A percentile compares a stretch with the other conserved stretches of the same genome.
Conservation (phyloP, 2,797 vertebrate genomes). For the Microhierax caerulescens region DNA sequence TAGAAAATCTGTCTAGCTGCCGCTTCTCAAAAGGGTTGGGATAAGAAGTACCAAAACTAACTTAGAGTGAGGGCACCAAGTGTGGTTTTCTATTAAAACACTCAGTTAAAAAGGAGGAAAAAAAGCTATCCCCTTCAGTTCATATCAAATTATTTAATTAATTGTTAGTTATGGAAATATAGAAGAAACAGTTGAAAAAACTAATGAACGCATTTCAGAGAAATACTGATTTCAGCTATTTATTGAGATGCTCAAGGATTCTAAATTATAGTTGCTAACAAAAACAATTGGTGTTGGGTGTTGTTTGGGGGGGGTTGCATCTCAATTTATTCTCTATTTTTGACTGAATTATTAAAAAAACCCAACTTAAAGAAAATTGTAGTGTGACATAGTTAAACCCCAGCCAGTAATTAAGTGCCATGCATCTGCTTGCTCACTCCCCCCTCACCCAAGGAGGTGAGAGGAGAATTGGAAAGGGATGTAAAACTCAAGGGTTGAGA, state of each 20-base stretch:
- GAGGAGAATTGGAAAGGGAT: no score
- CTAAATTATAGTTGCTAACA: neutral
- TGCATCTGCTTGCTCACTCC: no score
- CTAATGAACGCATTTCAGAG: neutral
- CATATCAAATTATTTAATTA: neutral
- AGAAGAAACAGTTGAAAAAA: neutral
- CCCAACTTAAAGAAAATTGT: neutral
- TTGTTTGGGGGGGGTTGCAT: no score
- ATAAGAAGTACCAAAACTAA: neutral
- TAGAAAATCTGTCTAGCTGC: neutral
- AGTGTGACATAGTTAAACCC: neutral
- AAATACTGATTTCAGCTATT: neutral
- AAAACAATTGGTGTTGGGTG: neutral
- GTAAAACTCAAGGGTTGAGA: no score
- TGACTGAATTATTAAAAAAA: neutral
- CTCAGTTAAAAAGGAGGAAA: neutral
- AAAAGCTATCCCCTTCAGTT: neutral
- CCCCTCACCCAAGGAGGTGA: no score
- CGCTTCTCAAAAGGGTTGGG: neutral
- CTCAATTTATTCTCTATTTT: neutral
- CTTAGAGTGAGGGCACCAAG: neutral
- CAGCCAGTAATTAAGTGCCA: no score
- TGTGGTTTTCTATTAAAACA: neutral
- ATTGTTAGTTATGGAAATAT: neutral
- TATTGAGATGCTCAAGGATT: neutral